Percentiles rank a stretch among this genome's conserved stretches.
Evolutionary conservation across 2,113 vertebrate species (phyloP).

Genomic region (Bostrychus sinensis): DNA sequence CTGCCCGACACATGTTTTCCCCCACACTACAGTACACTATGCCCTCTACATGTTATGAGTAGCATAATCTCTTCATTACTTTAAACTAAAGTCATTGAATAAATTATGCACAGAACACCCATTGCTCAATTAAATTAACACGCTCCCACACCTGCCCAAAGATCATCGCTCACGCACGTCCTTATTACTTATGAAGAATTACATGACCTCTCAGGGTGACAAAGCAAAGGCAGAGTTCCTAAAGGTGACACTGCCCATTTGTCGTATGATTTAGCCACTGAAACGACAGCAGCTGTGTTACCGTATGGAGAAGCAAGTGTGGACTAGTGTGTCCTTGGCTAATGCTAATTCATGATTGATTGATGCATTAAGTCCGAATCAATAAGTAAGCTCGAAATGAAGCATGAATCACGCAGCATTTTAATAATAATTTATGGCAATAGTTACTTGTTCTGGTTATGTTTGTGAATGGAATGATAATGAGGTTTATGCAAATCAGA

Average conservation of each 20-base stretch:
- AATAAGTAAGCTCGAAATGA: constrained; percentile 36
- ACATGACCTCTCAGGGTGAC: constrained; percentile 45
- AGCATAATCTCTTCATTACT: constrained; percentile 1
- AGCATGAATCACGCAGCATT: neutral
- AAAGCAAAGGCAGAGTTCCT: constrained; percentile 10
- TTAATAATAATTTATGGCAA: constrained; percentile 15
- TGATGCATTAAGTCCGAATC: constrained; percentile 47
- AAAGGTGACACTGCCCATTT: constrained; percentile 21
- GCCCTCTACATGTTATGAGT: neutral
- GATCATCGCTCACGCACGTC: constrained; percentile 33
- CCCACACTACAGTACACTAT: neutral
- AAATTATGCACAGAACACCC: constrained; percentile 43
- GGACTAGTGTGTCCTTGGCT: constrained; percentile 24
- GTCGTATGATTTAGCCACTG: constrained; percentile 33
- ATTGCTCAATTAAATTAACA: constrained; percentile 43
- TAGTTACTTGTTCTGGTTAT: neutral
- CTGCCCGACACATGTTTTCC: neutral
- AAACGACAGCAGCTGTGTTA: constrained; percentile 40
- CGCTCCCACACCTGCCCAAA: constrained; percentile 20
- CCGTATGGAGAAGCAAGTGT: neutral
- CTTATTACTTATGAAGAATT: constrained; percentile 21
- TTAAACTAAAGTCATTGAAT: constrained; percentile 50
- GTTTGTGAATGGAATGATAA: constrained; percentile 12
- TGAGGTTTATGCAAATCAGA: neutral
- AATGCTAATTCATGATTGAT: constrained; percentile 53